Evolutionary conservation across 2,113 vertebrate genomes (phyloP).

Genomic region (Crocuta crocuta): DNA sequence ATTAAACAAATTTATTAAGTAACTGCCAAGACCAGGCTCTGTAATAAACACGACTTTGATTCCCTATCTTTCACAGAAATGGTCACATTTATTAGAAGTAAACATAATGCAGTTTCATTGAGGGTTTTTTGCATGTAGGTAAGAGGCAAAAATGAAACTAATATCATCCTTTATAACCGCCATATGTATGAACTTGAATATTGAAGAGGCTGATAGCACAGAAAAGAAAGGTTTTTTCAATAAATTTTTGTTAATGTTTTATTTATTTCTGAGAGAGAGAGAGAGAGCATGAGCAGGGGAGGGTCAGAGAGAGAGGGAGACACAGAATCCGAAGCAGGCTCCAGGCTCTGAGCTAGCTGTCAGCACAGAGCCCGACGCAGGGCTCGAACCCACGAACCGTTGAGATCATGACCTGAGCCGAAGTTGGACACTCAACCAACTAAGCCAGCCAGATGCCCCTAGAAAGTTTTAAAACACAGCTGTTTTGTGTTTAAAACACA

Average conservation of each 20-base stretch:
- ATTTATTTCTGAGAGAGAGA: too few species aligned
- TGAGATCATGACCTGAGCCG: too few species aligned
- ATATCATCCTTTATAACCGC: background rate
- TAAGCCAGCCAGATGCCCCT: too few species aligned
- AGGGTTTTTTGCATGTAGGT: background rate
- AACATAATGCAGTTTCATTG: background rate
- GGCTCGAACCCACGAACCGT: too few species aligned
- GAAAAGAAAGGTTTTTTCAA: background rate
- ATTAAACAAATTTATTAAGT: background rate
- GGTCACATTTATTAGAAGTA: background rate
- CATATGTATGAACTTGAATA: background rate
- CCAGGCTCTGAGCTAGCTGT: too few species aligned
- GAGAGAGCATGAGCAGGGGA: too few species aligned
- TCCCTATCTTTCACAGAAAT: background rate
- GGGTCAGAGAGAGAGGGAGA: too few species aligned
- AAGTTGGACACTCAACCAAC: too few species aligned
- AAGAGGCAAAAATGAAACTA: background rate
- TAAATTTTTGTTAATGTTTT: too few species aligned
- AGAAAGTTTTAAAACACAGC: background rate
- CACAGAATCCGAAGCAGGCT: too few species aligned
- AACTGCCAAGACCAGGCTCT: background rate
- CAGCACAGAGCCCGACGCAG: too few species aligned
- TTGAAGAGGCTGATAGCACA: background rate
- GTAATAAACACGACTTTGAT: background rate
- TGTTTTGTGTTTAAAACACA: background rate